Conservation (phyloP, 2,797 vertebrate genomes). For the Microchirus variegatus region DNA sequence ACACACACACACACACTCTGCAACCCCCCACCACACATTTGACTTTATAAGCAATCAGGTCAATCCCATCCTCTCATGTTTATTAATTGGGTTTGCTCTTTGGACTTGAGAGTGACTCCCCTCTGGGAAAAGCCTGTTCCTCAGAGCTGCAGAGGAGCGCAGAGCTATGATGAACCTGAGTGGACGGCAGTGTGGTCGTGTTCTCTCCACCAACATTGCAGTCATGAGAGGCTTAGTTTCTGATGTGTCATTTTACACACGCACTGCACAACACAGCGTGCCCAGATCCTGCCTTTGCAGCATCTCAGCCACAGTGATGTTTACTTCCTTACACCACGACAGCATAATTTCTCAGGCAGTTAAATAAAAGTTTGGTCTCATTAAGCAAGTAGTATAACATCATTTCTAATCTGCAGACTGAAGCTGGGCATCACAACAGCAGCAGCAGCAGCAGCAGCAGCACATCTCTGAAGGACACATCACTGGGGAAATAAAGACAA, state of each 20-base stretch:
- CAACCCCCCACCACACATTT: constrained; percentile 25
- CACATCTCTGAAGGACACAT: constrained; percentile 51
- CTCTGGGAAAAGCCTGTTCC: constrained; percentile 47
- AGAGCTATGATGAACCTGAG: constrained; percentile 57
- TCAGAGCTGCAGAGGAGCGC: constrained; percentile 42
- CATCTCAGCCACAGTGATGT: constrained; percentile 12
- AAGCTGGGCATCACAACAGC: constrained; percentile 21
- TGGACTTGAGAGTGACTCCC: constrained; percentile 59
- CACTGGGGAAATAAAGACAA: constrained; percentile 64
- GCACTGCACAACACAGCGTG: constrained; percentile 7
- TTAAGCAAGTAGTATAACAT: constrained; percentile 45
- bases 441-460: constrained; percentile 14
- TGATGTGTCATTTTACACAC: constrained; percentile 50
- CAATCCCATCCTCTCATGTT: constrained; percentile 69
- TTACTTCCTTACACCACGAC: constrained; percentile 7
- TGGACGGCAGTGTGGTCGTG: constrained; percentile 39
- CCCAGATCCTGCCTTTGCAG: background rate
- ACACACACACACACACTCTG: constrained; percentile 2
- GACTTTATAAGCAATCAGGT: constrained; percentile 57
- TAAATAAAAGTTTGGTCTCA: constrained; percentile 48
- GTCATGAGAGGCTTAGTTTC: constrained; percentile 44
- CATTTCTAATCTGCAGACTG: constrained; percentile 44
- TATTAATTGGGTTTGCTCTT: constrained; percentile 69
- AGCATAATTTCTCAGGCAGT: constrained; percentile 12
- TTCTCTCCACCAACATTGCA: constrained; percentile 30